Evolutionary conservation across 2,113 vertebrate genomes (phyloP), one percentile per base, ranked within the genome.

Genomic region (Pituophis catenifer): DNA sequence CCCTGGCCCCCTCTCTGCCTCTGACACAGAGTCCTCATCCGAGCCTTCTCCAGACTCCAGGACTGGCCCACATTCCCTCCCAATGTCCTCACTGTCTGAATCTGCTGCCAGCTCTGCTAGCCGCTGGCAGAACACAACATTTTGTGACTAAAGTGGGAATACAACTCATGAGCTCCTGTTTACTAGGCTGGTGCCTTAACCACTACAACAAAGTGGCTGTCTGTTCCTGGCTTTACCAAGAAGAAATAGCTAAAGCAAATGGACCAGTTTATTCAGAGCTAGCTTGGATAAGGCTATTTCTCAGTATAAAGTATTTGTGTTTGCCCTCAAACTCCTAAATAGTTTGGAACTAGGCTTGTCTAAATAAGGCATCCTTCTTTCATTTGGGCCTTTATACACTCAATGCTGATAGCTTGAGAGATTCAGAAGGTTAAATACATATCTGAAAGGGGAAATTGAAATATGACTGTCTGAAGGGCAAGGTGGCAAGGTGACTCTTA

Each of bases 381-480:
- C 15, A 89, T 55, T 11, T 55, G 19, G 10, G 88, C 8, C 54
- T 89, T 5, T 1, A 26, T 50, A 65, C 92, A 55, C 2, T 29
- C 1, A 23, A 85, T 38, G 55, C 38, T 86, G 12, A 53, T 53
- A 50, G 29, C 9, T 86, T 92, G 48, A 33, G 8, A 53, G 33
- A 85, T 86, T 86, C 44, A 50, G 52, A 92, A 92, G 90, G 10
- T 86, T 55, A 93, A 94, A 88, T 70, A 92, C 93, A 65, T 11
- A 90, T 62, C 3, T n/a, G 8, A 52, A 92, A 59, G 44, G 19
- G 2, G 85, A 91, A 90, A 81, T 1, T 29, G 33, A 9, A 54
- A 9, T 0, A 12, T 33, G 23, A 92, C 15, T 0, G 13, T 19
- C 0, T 50, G 23, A 88, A 88, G 3, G 89, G 55, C 3, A 62